Evolutionary conservation across 64 coral and sea anemone genomes (phyloP).

Genomic region (Montipora efflorescens): DNA sequence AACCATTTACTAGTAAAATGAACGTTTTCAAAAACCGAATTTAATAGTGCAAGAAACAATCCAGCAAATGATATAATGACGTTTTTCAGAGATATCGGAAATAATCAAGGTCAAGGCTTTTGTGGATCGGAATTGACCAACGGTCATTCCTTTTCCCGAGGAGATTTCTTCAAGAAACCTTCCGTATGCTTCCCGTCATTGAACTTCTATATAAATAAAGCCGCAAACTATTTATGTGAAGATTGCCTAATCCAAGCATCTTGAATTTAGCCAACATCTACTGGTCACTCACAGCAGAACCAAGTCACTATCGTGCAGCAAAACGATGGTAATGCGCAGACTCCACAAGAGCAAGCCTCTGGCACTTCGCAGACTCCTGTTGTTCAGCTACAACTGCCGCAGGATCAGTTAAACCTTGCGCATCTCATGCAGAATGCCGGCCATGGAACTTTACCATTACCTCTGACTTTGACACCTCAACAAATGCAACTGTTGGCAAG

Average conservation of each 20-base stretch:
- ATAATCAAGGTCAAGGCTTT: too few species aligned
- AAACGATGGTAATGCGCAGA: neutral
- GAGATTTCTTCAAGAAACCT: too few species aligned
- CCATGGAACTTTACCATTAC: conserved; percentile 26
- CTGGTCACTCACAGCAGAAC: conserved; percentile 35
- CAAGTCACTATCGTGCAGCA: conserved; percentile 25
- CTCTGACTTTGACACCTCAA: neutral
- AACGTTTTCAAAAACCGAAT: too few species aligned
- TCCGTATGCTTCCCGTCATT: too few species aligned
- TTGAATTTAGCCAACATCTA: conserved; percentile 46
- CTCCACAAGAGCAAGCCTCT: conserved; percentile 17
- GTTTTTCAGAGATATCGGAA: too few species aligned
- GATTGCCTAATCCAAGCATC: neutral
- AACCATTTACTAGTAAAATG: too few species aligned
- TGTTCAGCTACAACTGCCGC: conserved; percentile 24
- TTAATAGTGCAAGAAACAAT: too few species aligned
- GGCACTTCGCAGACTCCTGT: conserved; percentile 1
- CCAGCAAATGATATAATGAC: too few species aligned
- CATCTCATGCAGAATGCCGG: conserved; percentile 29
- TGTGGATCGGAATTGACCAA: too few species aligned
- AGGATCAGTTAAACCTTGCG: conserved; percentile 41
- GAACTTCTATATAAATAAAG: too few species aligned
- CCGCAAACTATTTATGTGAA: too few species aligned
- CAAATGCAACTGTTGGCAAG: conserved; percentile 40
- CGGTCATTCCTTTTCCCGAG: too few species aligned